These are phyloP conservation scores for Gephyroberyx darwinii DNA, from an alignment of 2,797 vertebrate species.

Conservation along the genomic window DNA sequence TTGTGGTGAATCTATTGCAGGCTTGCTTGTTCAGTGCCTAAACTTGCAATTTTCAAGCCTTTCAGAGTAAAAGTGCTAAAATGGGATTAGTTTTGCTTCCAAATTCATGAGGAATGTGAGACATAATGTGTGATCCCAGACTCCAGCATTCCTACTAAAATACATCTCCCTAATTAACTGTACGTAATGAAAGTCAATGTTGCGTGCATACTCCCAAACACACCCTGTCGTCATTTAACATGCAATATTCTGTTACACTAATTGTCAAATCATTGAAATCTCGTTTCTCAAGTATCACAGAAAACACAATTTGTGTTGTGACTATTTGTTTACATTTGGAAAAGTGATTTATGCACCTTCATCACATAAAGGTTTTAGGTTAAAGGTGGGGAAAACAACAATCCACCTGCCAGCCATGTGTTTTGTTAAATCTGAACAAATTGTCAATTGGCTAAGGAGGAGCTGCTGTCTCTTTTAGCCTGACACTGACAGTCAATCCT, in stretches of 20 bases:
- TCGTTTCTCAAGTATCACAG: neutral
- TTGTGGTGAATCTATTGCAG: neutral
- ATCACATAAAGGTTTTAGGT: slow-evolving; percentile 29
- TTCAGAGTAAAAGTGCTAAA: neutral
- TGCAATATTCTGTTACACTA: no score
- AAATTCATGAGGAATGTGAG: slow-evolving; percentile 30
- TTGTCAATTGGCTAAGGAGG: slow-evolving; percentile 56
- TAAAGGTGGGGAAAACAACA: slow-evolving; percentile 14
- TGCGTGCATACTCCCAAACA: no score
- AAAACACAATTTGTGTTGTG: slow-evolving; percentile 2
- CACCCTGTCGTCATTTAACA: neutral
- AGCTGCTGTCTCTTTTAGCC: slow-evolving; percentile 40
- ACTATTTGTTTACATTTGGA: slow-evolving; percentile 25
- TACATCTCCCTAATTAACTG: neutral
- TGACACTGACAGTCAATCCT: slow-evolving; percentile 70
- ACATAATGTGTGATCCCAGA: slow-evolving; percentile 16
- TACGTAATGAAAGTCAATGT: no score
- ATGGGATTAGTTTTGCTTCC: slow-evolving; percentile 13
- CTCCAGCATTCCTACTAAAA: neutral
- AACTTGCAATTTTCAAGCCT: slow-evolving; percentile 3
- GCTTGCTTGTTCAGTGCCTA: neutral
- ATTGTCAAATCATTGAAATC: neutral
- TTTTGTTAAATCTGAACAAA: slow-evolving; percentile 62
- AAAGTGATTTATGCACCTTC: slow-evolving; percentile 34
- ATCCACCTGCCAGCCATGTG: slow-evolving; percentile 21